Evolutionary conservation across 2,797 vertebrate species (phyloP).

Genomic region (Malurus splendens): DNA sequence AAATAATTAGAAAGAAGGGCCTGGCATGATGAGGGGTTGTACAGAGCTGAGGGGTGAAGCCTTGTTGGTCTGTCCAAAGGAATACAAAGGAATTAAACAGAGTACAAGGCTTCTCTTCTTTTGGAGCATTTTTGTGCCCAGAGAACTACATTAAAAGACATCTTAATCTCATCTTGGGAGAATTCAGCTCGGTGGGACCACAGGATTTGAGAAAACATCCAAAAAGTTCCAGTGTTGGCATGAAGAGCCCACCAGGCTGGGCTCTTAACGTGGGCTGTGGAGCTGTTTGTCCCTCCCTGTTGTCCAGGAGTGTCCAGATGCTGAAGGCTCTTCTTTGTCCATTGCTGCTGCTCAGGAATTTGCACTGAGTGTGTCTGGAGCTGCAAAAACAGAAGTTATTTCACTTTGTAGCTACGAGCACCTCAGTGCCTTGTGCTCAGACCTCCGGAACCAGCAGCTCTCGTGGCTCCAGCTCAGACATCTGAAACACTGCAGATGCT

Average conservation of each 20-base stretch:
- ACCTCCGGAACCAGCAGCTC: neutral
- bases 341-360: neutral
- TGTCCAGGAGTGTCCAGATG: neutral
- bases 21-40: neutral
- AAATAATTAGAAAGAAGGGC: neutral
- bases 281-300: neutral
- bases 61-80: neutral
- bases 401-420: neutral
- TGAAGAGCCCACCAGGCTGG: neutral
- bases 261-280: neutral
- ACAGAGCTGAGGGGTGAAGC: neutral
- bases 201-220: neutral
- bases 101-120: neutral
- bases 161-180: neutral
- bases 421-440: neutral
- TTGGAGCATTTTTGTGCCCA: neutral
- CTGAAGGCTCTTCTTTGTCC: neutral
- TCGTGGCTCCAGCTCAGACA: neutral
- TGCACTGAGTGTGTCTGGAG: neutral
- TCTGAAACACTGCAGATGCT: neutral
- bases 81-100: neutral
- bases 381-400: neutral
- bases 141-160: neutral
- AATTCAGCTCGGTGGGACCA: neutral
- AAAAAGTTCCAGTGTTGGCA: accelerated